Percentiles rank a stretch among this genome's conserved stretches.
These are phyloP conservation scores for Drosophila nigromelanica DNA, from an alignment of 1,140 invertebrate species.

Conservation along the genomic window DNA sequence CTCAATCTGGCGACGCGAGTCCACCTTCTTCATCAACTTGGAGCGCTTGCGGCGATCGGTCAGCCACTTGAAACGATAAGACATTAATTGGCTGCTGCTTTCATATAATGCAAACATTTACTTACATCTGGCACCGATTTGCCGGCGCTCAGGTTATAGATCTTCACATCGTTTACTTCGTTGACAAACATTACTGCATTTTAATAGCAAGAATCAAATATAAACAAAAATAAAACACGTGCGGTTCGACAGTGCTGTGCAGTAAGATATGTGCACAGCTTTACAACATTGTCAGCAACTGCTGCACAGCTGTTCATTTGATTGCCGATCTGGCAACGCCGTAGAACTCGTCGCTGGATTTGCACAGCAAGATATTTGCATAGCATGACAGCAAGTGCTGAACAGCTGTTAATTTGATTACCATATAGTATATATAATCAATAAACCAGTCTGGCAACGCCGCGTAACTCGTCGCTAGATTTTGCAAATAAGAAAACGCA, in stretches of 20 bases:
- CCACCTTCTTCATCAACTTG: constrained; percentile 95
- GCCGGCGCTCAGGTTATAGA: constrained; percentile 98
- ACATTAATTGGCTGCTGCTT: background rate
- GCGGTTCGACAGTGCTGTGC: constrained; percentile 24
- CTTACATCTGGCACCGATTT: constrained; percentile 98
- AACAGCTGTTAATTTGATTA: constrained; percentile 35
- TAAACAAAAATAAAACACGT: constrained; percentile 71
- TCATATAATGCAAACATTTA: constrained; percentile 66
- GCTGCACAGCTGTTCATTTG: constrained; percentile 34
- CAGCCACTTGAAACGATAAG: constrained; percentile 90
- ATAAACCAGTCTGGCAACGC: constrained; percentile 25
- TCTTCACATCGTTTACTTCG: constrained; percentile 97
- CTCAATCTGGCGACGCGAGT: constrained; percentile 95
- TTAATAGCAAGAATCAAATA: constrained; percentile 36
- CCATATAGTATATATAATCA: background rate
- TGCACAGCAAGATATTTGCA: too few relatives aligned
- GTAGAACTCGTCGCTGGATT: constrained; percentile 36
- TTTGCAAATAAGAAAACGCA: constrained; percentile 53
- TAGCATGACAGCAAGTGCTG: background rate
- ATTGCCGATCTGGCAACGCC: constrained; percentile 28
- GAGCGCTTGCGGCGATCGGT: constrained; percentile 94
- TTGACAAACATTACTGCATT: constrained; percentile 89
- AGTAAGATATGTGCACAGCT: background rate
- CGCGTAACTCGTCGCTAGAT: constrained; percentile 34
- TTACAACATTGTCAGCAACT: constrained; percentile 14